Percentiles rank a stretch among this genome's conserved stretches.
These are phyloP conservation scores for Setipinna tenuifilis DNA, from an alignment of 2,797 vertebrate species.

Conservation along the genomic window DNA sequence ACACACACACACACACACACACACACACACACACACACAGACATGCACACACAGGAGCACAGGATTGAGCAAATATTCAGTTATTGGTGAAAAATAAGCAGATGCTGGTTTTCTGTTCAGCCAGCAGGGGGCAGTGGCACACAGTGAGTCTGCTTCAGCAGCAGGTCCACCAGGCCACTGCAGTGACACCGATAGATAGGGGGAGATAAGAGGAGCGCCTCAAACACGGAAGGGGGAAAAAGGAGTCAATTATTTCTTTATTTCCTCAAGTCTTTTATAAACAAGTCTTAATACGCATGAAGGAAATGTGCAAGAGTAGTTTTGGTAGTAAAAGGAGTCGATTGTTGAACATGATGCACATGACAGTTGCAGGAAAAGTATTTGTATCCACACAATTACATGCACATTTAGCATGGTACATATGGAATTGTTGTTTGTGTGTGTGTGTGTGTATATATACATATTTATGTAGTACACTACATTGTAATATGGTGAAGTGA, in stretches of 20 bases:
- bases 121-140: constrained; percentile 48
- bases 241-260: background rate
- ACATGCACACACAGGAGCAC: too few relatives aligned
- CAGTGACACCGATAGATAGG: background rate
- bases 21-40: too few relatives aligned
- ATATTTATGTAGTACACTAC: too few relatives aligned
- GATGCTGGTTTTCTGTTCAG: background rate
- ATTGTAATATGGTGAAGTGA: background rate
- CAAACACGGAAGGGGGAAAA: background rate
- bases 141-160: background rate
- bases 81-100: background rate
- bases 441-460: too few relatives aligned
- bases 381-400: too few relatives aligned
- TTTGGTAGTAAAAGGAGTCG: too few relatives aligned
- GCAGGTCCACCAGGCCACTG: background rate
- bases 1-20: background rate
- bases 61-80: background rate
- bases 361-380: too few relatives aligned
- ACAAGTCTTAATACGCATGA: background rate
- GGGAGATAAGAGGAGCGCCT: background rate
- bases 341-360: too few relatives aligned
- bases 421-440: too few relatives aligned
- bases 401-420: too few relatives aligned
- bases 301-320: too few relatives aligned
- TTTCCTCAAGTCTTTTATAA: background rate